Base-by-base conservation (phyloP, 1,140 invertebrate species). In the Brachionus calyciflorus region DNA sequence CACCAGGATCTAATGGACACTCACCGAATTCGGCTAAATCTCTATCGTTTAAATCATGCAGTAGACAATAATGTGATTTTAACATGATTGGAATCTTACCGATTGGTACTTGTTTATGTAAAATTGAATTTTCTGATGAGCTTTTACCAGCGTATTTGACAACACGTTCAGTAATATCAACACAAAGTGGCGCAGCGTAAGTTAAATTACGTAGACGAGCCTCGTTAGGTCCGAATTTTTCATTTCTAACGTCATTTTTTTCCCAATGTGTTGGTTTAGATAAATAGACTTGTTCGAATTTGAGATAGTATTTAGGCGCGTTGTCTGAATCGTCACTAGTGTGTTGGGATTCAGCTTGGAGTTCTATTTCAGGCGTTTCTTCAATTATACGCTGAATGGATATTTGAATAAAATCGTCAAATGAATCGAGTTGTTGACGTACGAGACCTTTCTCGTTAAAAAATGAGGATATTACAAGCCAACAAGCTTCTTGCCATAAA, bases 351-450 rank as follows among this genome's bases (percentile, higher is more conserved):
- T 99, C 96, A 1, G 94, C 95, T 86, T 98, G 93, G 17, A 99
- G 86, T 83, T 99, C 96, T 78, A 99, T 96, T 69, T 92, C 92
- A 12, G 94, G 95, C 0, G 96, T 95, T 85, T 99, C 96, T 87
- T 98, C 96, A 1, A 99, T 95, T 84, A 99, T 99, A 79, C 95
- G 88, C 82, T 99, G 96, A 21, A 99, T 94, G 10, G 94, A 98
- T 94, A 98, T 99, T 83, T 98, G 94, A 84, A 99, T 98, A 82
- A 99, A 99, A 87, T 99, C 96, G 88, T 99, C 96, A 86, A 99
- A 99, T 80, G 94, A 98, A 82, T 99, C 96, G 78, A 99, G 86
- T 82, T 99, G 96, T 82, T 99, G 96, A 60, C 96, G 88, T n/a
- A 99, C 96, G 49, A 99, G 88, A 85, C 93, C 96, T 87, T 99